Base-by-base conservation (phyloP, 2,888 invertebrate genomes). In the Psylliodes chrysocephalus region DNA sequence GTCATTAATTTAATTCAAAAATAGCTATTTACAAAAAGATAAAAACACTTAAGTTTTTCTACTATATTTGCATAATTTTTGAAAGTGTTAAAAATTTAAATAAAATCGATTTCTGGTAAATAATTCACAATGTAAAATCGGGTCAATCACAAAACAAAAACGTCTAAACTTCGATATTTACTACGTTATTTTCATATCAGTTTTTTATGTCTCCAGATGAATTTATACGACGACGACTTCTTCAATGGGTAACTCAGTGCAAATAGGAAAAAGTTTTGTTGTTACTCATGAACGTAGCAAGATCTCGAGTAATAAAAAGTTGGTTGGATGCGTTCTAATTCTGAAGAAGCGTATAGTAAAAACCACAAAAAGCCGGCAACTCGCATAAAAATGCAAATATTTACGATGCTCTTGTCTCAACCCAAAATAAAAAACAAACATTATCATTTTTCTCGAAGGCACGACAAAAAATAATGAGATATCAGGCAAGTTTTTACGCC, bases 371-470 rank as follows among this genome's bases (percentile, higher is more conserved):
- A 76, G 73, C 33, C 28, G 75, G 75, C 73, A 77, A 79, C 74
- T 78, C 77, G 67, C 77, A 78, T 79, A 79, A 79, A 79, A 78
- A 79, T 79, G 79, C 78, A 78, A 79, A 79, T 79, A 72, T 72
- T 72, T 64, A 60, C 70, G 71, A 70, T 70, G 72, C 72, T 68
- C 70, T 67, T 71, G 71, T 70, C 60, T 75, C 74, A 71, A 66
- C 71, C 68, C 63, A 66, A 67, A 74, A 76, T 75, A 77, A 79
- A 74, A 78, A 78, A 76, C 77, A 77, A 78, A 77, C 77, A 78
- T 79, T 78, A 78, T 77, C 75, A 75, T 77, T 71, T 74, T 76
- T 76, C 77, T 77, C 75, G 71, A 75, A 77, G 75, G 77, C 77
- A 72, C 74, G 70, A 76, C 77, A 77, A 78, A 78, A 78, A 79